phyloP scores from a whole-genome alignment of 2,888 invertebrate genomes.

The Latrodectus hesperus region DNA sequence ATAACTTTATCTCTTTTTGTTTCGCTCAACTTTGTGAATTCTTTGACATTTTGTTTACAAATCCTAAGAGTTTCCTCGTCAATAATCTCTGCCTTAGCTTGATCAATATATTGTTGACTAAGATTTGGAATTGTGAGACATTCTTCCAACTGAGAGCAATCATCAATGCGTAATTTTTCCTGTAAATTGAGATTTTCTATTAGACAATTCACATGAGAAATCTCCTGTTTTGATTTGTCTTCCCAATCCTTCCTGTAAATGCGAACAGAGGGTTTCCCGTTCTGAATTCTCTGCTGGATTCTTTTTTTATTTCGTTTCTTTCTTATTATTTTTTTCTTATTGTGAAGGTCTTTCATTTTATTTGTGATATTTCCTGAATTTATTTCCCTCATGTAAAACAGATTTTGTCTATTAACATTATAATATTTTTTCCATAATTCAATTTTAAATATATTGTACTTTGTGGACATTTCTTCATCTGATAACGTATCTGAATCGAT shows the following conservation, averaged over 20 bases:
- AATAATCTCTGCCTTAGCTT: slow-evolving; percentile 28
- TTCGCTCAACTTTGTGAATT: neutral
- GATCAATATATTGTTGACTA: neutral
- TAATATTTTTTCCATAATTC: slow-evolving; percentile 36
- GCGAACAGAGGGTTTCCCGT: slow-evolving; percentile 34
- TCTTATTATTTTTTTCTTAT: slow-evolving; percentile 41
- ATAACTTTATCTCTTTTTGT: neutral
- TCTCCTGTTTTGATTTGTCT: neutral
- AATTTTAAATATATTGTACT: slow-evolving; percentile 35
- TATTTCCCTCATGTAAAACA: slow-evolving; percentile 50
- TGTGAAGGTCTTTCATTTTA: neutral
- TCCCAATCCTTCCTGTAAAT: slow-evolving; percentile 25
- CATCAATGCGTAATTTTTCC: slow-evolving; percentile 13
- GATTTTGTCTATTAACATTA: neutral
- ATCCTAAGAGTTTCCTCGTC: slow-evolving; percentile 31
- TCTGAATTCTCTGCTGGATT: slow-evolving; percentile 31
- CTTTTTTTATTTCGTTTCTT: slow-evolving; percentile 31
- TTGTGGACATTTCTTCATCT: slow-evolving; percentile 49
- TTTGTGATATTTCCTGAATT: slow-evolving; percentile 16
- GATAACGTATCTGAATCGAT: slow-evolving; percentile 53
- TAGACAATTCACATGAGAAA: slow-evolving; percentile 9
- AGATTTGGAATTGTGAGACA: slow-evolving; percentile 11
- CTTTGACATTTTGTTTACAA: slow-evolving; percentile 19
- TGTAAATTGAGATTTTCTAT: slow-evolving; percentile 14
- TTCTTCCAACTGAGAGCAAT: slow-evolving; percentile 5